Base-by-base conservation (phyloP, 2,113 vertebrate species). In the Campylomormyrus numenius region DNA sequence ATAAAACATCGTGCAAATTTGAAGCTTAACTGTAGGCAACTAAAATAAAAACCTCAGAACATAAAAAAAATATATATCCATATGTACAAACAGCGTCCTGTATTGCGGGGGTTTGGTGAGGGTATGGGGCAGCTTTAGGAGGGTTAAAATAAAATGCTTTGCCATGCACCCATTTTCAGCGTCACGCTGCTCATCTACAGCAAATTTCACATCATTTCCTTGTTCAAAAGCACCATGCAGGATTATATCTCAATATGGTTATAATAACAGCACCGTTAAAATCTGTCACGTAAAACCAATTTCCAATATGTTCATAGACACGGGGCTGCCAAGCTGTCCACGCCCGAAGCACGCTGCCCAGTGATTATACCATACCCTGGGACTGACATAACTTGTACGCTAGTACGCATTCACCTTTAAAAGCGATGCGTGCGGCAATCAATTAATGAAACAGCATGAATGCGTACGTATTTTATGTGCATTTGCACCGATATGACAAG, bases 1-100 rank as follows among this genome's bases (percentile, higher is more conserved):
- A 97, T 94, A 97, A 97, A 97, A 96, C 95, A 95, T 96, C 97
- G 97, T 98, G 98, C 98, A 99, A 98, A 98, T 96, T 95, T 96
- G 94, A 97, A 95, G 95, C 95, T 92, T 90, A 93, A 93, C 88
- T 92, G 91, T 89, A 92, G 91, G 77, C 92, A 91, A 90, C 92
- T 90, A 92, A 94, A 94, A 90, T 92, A 80, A 91, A 94, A 95
- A 94, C 91, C 93, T 94, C 93, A 84, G 88, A 85, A 83, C 85
- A 74, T 15, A 88, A 86, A 89, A 89, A 91, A 89, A 85, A 90
- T 91, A 93, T n/a, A 77, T 90, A 90, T 92, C 83, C 83, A 74
- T 93, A 92, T 87, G 89, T 92, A 90, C 90, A 89, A 90, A 90
- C 90, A 87, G 88, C 89, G 87, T 89, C 93, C 92, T 92, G 88